Evolutionary conservation across 2,888 invertebrate genomes (phyloP).

Genomic region (Tetramorium bicarinatum): DNA sequence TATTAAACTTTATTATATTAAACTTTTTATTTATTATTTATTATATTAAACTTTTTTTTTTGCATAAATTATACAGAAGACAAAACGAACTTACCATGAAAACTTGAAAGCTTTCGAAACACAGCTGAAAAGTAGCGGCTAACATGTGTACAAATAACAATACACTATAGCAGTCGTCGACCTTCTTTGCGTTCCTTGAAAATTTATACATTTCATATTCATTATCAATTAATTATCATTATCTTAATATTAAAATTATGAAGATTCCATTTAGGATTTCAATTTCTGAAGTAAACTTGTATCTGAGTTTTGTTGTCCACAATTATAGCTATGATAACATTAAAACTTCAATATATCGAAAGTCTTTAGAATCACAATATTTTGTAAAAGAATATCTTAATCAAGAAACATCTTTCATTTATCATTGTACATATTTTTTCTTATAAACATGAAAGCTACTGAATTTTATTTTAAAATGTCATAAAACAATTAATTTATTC

Average conservation of each 20-base stretch:
- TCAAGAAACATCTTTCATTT: background rate
- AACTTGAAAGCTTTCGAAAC: constrained; percentile 18
- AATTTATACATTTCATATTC: background rate
- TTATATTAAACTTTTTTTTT: background rate
- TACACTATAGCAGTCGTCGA: constrained; percentile 63
- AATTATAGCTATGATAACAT: background rate
- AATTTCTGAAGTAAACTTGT: background rate
- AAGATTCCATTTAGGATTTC: background rate
- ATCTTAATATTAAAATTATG: background rate
- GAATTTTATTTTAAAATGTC: constrained; percentile 72
- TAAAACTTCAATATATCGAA: background rate
- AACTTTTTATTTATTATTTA: background rate
- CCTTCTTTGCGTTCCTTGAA: constrained; percentile 61
- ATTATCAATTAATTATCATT: background rate
- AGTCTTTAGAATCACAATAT: background rate
- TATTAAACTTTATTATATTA: background rate
- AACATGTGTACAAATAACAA: constrained; percentile 74
- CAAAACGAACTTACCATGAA: background rate
- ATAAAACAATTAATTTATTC: constrained; percentile 51
- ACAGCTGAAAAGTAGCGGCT: constrained; percentile 66
- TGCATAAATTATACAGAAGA: background rate
- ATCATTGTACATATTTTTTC: background rate
- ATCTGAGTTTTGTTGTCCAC: background rate
- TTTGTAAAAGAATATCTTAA: background rate
- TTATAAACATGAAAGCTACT: background rate